Evolutionary conservation across 2,113 vertebrate genomes (phyloP).

Genomic region (Sander lucioperca): DNA sequence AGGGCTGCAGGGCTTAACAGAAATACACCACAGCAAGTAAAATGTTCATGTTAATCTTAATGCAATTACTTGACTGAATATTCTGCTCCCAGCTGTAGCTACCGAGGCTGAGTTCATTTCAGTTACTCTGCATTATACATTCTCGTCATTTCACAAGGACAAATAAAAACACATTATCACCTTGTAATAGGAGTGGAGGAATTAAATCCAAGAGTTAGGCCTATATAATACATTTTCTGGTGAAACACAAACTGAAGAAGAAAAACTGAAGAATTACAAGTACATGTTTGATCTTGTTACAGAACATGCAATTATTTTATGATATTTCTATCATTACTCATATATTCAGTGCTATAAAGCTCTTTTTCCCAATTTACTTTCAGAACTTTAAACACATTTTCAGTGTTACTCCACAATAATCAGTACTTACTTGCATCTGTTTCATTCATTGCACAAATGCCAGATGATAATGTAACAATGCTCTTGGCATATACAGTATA

Average conservation of each 20-base stretch:
- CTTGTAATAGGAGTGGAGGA: neutral
- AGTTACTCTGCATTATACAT: conserved; percentile 36
- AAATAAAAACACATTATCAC: conserved; percentile 18
- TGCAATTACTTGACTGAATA: conserved; percentile 61
- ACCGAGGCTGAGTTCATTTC: conserved; percentile 46
- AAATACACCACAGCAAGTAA: conserved; percentile 52
- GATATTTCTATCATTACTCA: neutral
- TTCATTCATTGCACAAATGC: neutral
- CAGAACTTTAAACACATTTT: neutral
- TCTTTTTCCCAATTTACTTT: conserved; percentile 6
- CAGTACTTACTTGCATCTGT: neutral
- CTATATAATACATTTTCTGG: neutral
- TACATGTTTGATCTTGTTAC: neutral
- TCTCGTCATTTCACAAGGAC: conserved; percentile 28
- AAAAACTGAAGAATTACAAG: neutral
- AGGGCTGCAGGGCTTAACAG: conserved; percentile 48
- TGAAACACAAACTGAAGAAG: neutral
- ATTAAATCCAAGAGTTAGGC: conserved; percentile 6
- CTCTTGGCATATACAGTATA: neutral
- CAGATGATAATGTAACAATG: conserved; percentile 24
- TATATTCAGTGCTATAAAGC: neutral
- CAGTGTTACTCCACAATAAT: conserved; percentile 21
- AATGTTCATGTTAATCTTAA: conserved; percentile 61
- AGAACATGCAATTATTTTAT: neutral
- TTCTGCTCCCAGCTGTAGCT: conserved; percentile 43